Percentiles rank a stretch among this genome's conserved stretches.
Conservation (phyloP, 37 sponge, comb jelly and placozoan genomes). For the Axinella damicornis region DNA sequence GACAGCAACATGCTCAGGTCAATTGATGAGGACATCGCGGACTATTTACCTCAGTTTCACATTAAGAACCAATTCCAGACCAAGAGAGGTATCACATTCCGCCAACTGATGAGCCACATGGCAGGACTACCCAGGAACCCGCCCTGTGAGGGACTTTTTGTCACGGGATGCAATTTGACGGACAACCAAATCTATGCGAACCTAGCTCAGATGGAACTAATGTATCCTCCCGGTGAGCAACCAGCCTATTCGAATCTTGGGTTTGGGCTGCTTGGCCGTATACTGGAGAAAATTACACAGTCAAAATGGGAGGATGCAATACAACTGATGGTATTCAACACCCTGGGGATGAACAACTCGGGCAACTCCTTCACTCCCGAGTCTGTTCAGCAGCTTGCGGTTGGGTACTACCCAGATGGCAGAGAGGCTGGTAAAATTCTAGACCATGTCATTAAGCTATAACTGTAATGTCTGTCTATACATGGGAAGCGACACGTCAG, state of each 20-base stretch:
- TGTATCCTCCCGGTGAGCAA: conserved; percentile 65
- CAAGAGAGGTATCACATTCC: conserved; percentile 63
- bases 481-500: too few species aligned
- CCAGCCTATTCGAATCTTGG: conserved; percentile 84
- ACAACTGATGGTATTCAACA: conserved; percentile 37
- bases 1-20: conserved; percentile 52
- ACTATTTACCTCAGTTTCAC: conserved; percentile 50
- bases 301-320: conserved; percentile 69
- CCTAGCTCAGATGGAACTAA: conserved; percentile 40
- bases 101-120: conserved; percentile 83
- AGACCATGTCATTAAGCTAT: too few species aligned
- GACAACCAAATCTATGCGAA: conserved; percentile 44
- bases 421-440: conserved; percentile 28
- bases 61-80: conserved; percentile 76
- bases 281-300: neutral
- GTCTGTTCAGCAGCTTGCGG: conserved; percentile 49
- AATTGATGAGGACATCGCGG: conserved; percentile 58
- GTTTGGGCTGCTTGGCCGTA: conserved; percentile 74
- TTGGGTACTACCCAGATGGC: conserved; percentile 64
- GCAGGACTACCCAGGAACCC: conserved; percentile 66
- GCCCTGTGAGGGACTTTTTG: conserved; percentile 65
- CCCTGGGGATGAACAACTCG: conserved; percentile 59
- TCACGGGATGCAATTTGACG: conserved; percentile 50
- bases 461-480: too few species aligned
- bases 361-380: conserved; percentile 52